phyloP scores from a whole-genome alignment of 2,888 invertebrate genomes.

The Athrips mouffetella region DNA sequence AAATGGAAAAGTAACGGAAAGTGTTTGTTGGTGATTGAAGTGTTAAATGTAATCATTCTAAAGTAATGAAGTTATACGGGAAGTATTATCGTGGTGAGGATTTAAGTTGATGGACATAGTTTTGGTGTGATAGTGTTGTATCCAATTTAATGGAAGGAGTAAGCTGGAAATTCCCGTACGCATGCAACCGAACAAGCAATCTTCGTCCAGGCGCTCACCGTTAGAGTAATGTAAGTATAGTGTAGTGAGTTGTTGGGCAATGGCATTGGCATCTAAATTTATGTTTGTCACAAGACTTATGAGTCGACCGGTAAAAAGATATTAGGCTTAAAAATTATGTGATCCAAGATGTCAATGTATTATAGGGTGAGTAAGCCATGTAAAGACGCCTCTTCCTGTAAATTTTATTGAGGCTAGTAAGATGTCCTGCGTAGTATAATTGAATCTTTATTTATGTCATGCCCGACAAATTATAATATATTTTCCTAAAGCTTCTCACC shows the following conservation, averaged over 20 bases:
- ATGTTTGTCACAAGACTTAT: slow-evolving; percentile 42
- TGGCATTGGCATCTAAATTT: slow-evolving; percentile 49
- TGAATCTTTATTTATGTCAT: slow-evolving; percentile 56
- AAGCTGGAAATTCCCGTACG: slow-evolving; percentile 65
- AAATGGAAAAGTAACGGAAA: slow-evolving; percentile 69
- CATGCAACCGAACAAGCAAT: slow-evolving; percentile 46
- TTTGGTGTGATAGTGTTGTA: slow-evolving; percentile 77
- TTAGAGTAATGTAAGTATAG: slow-evolving; percentile 56
- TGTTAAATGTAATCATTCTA: slow-evolving; percentile 58
- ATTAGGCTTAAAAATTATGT: slow-evolving; percentile 55
- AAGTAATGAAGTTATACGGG: slow-evolving; percentile 52
- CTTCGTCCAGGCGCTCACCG: slow-evolving; percentile 52
- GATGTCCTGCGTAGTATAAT: slow-evolving; percentile 52
- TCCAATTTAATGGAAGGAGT: slow-evolving; percentile 73
- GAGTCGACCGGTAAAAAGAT: slow-evolving; percentile 43
- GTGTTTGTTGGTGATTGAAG: slow-evolving; percentile 65
- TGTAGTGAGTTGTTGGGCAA: slow-evolving; percentile 42
- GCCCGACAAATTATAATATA: slow-evolving; percentile 56
- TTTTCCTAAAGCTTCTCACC: slow-evolving; percentile 66
- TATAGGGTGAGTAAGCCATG: slow-evolving; percentile 33
- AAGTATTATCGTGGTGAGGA: slow-evolving; percentile 52
- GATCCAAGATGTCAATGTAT: slow-evolving; percentile 48
- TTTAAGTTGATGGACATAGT: slow-evolving; percentile 63
- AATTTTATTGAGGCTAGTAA: slow-evolving; percentile 52
- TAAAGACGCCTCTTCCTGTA: slow-evolving; percentile 44